phyloP scores from a whole-genome alignment of 1,140 invertebrate species.

The Anastrepha obliqua region DNA sequence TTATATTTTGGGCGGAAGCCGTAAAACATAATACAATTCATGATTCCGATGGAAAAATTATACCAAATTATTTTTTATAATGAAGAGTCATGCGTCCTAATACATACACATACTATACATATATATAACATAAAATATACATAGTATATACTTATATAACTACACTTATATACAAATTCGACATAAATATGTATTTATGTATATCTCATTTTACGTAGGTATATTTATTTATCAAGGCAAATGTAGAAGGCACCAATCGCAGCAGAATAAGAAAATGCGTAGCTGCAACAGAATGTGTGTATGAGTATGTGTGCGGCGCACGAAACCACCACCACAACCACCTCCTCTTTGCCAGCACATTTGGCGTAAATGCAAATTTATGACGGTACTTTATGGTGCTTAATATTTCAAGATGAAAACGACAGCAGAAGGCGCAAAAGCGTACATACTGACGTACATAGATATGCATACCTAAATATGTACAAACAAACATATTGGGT shows the following conservation, averaged over 20 bases:
- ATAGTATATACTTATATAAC: too few relatives aligned
- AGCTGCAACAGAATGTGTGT: slow-evolving; percentile 3
- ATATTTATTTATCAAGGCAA: not conserved
- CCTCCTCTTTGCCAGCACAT: not conserved
- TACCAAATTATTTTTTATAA: too few relatives aligned
- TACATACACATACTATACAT: not conserved
- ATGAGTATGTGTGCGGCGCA: not conserved
- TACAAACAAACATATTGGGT: too few relatives aligned
- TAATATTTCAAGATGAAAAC: slow-evolving; percentile 55
- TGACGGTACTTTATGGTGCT: slow-evolving; percentile 55
- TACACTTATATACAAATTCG: too few relatives aligned
- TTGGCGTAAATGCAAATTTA: slow-evolving; percentile 53
- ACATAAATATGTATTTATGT: too few relatives aligned
- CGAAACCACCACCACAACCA: not conserved
- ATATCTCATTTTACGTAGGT: too few relatives aligned
- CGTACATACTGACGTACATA: not conserved
- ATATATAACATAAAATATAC: not conserved
- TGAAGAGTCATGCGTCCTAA: too few relatives aligned
- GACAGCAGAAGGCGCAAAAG: slow-evolving; percentile 21
- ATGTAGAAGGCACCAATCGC: not conserved
- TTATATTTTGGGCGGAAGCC: too few relatives aligned
- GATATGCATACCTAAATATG: not conserved
- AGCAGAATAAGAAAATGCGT: not conserved
- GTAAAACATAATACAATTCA: too few relatives aligned
- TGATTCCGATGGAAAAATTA: too few relatives aligned